phyloP scores from a whole-genome alignment of 1,140 invertebrate species.

The Anastatus disparis region DNA sequence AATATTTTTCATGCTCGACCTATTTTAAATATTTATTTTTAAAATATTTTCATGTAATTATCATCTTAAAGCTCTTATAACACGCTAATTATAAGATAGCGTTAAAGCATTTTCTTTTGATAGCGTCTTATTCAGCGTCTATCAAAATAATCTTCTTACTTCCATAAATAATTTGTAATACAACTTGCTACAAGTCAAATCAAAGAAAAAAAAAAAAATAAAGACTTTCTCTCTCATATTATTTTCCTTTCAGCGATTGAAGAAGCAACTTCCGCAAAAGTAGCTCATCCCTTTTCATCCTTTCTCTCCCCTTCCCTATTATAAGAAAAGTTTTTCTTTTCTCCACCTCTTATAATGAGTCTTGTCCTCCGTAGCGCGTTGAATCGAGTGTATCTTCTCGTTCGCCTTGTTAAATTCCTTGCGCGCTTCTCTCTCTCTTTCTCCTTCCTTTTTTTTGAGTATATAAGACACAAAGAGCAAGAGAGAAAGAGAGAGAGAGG shows the following conservation, averaged over 20 bases:
- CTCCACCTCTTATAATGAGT: constrained; percentile 13
- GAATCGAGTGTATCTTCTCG: constrained; percentile 2
- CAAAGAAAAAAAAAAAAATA: neutral
- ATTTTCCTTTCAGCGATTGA: neutral
- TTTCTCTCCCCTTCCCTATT: neutral
- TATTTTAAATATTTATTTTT: no score
- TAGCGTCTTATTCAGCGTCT: no score
- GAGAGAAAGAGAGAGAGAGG: neutral
- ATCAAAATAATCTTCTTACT: no score
- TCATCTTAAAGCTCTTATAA: no score
- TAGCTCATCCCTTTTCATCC: neutral
- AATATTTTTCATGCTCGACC: no score
- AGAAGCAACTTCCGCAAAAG: neutral
- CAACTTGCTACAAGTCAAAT: no score
- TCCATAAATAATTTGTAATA: neutral
- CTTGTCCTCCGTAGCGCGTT: constrained; percentile 10
- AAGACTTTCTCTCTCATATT: no score
- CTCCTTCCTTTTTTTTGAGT: neutral
- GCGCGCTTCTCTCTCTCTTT: neutral
- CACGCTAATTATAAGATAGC: no score
- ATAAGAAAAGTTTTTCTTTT: constrained; percentile 1
- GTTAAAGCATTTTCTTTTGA: no score
- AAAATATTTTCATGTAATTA: no score
- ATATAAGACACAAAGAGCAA: neutral
- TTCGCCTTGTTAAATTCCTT: constrained; percentile 7